Base-by-base conservation (phyloP, 2,113 vertebrate genomes). In the Collichthys lucidus region DNA sequence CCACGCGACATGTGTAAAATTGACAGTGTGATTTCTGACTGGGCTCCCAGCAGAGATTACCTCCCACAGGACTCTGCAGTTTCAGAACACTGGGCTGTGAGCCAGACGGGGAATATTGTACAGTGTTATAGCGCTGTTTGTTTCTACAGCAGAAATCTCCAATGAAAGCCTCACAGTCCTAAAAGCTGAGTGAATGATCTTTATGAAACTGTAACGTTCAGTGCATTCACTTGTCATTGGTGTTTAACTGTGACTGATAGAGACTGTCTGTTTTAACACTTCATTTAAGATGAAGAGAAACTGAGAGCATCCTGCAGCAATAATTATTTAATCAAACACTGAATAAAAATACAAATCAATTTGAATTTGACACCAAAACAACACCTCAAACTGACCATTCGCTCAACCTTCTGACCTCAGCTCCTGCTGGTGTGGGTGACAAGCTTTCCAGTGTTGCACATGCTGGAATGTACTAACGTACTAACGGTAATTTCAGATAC, bases 11-110 rank as follows among this genome's bases (percentile, higher is more conserved):
- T 74, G 68, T 72, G 67, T 80, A 83, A 80, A 89, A 85, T 79
- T 79, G 82, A 87, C 70, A 79, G 85, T 62, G 66, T 86, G 80
- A 86, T 78, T 88, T 89, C 68, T 86, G 72, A 78, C 74, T 75
- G 74, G 50, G 68, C 47, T 83, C 70, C 79, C 83, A 73, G 64
- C 66, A 78, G 86, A 84, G 57, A 77, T 84, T 67, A 77, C 50
- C 35, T 83, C 83, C 71, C 67, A 77, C 60, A 40, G 67, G 78
- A 77, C 44, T 3, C 70, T 64, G 68, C 69, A 61, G 57, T 55
- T 65, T 81, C 64, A 73, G 46, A 77, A 55, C 12, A 66, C 69
- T 19, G 77, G 76, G 84, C 70, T 65, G n/a, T 46, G 47, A 73
- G 82, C 76, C 79, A 83, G 74, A 80, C 0, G 1, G 59, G 29